Percentiles rank a stretch among this genome's conserved stretches.
Evolutionary conservation across 2,888 invertebrate species (phyloP).

Genomic region (Epiblema foenella): DNA sequence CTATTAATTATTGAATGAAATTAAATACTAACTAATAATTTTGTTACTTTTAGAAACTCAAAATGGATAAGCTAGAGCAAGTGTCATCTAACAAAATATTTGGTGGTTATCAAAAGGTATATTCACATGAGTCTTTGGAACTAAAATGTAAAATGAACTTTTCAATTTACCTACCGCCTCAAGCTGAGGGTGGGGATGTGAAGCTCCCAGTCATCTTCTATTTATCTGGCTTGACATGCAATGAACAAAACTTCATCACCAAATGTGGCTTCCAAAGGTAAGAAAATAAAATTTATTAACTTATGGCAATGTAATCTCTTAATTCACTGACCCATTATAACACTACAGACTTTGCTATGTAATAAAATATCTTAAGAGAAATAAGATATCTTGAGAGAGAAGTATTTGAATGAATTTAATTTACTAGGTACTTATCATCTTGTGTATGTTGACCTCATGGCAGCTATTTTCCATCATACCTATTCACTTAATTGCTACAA

Average conservation of each 20-base stretch:
- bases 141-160: slow-evolving; percentile 97
- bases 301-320: neutral
- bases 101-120: slow-evolving; percentile 94
- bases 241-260: slow-evolving; percentile 97
- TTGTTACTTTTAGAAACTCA: slow-evolving; percentile 53
- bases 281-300: slow-evolving; percentile 12
- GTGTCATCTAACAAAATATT: slow-evolving; percentile 90
- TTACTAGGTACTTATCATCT: slow-evolving; percentile 14
- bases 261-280: slow-evolving; percentile 97
- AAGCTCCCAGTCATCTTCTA: slow-evolving; percentile 94
- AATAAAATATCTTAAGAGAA: slow-evolving; percentile 13
- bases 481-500: neutral
- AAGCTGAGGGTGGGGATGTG: slow-evolving; percentile 85
- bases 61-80: slow-evolving; percentile 84
- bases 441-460: slow-evolving; percentile 22
- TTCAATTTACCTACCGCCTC: slow-evolving; percentile 94
- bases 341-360: slow-evolving; percentile 5
- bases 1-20: no score
- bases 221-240: slow-evolving; percentile 96
- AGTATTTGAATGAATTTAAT: slow-evolving; percentile 4
- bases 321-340: neutral
- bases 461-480: neutral
- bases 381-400: no score
- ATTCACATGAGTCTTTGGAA: slow-evolving; percentile 90
- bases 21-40: neutral